Percentiles rank a stretch among this genome's conserved stretches.
phyloP scores from a whole-genome alignment of 2,888 invertebrate genomes.

The Drosophila vallismaia region DNA sequence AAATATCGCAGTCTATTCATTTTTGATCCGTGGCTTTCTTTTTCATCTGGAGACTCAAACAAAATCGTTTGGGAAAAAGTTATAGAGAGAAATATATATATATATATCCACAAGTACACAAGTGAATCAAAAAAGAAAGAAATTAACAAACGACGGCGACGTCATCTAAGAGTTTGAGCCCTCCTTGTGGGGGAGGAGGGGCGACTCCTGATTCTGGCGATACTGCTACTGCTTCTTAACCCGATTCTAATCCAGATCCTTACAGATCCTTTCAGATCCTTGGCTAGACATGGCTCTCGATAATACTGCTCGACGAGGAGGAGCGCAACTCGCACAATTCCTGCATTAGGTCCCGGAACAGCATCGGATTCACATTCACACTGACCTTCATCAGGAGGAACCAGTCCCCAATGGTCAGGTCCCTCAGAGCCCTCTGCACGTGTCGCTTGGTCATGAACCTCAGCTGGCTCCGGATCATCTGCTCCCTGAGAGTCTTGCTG shows the following conservation, averaged over 20 bases:
- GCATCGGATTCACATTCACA: constrained; percentile 89
- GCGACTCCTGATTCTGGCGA: background rate
- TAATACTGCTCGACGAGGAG: constrained; percentile 55
- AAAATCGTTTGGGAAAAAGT: background rate
- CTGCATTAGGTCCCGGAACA: constrained; percentile 87
- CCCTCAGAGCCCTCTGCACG: constrained; percentile 67
- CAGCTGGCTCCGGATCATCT: constrained; percentile 75
- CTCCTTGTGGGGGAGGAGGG: background rate
- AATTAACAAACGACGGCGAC: constrained; percentile 21
- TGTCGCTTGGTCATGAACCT: constrained; percentile 73
- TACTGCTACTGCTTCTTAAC: background rate
- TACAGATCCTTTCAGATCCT: background rate
- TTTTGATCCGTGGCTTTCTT: background rate
- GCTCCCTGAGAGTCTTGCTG: constrained; percentile 70
- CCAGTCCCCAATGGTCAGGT: constrained; percentile 89
- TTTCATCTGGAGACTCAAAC: background rate
- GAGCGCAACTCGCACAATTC: constrained; percentile 83
- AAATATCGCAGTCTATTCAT: background rate
- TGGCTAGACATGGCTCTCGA: constrained; percentile 56
- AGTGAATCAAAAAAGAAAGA: background rate
- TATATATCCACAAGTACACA: constrained; percentile 6
- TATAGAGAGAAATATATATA: constrained; percentile 13
- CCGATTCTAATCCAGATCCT: background rate
- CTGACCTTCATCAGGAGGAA: constrained; percentile 90
- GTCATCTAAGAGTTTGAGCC: background rate